phyloP scores from a whole-genome alignment of 1,140 invertebrate species.

The Sycophila sp. region DNA sequence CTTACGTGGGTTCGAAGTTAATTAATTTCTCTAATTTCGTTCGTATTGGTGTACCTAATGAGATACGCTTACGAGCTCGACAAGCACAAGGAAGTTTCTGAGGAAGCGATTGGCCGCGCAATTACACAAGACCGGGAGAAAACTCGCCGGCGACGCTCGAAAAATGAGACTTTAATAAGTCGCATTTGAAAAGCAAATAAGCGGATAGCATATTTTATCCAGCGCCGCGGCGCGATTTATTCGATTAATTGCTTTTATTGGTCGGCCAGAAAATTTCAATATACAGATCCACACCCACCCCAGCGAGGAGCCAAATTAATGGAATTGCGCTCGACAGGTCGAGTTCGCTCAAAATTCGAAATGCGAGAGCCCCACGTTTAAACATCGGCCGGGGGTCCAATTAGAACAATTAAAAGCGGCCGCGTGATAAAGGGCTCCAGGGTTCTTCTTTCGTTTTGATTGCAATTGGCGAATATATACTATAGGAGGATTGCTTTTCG shows the following conservation, averaged over 20 bases:
- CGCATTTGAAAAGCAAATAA: constrained; percentile 4
- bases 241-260: neutral
- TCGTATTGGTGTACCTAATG: too few relatives aligned
- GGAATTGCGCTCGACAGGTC: neutral
- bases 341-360: neutral
- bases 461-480: neutral
- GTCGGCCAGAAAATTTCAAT: too few relatives aligned
- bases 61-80: too few relatives aligned
- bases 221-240: neutral
- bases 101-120: too few relatives aligned
- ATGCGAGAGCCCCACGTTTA: neutral
- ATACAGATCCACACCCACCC: too few relatives aligned
- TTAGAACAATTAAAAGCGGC: constrained; percentile 7
- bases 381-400: neutral
- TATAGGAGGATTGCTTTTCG: neutral
- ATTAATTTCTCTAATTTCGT: too few relatives aligned
- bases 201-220: neutral
- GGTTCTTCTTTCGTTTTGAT: neutral
- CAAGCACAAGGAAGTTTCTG: too few relatives aligned
- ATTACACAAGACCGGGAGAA: too few relatives aligned
- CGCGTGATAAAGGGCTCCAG: neutral
- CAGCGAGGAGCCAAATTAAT: neutral
- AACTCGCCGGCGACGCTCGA: too few relatives aligned
- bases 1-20: too few relatives aligned
- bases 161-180: constrained; percentile 5